Percentiles rank a stretch among this genome's conserved stretches.
Evolutionary conservation across 2,888 invertebrate species (phyloP).

Genomic region (Trissonchulus latispiculum): DNA sequence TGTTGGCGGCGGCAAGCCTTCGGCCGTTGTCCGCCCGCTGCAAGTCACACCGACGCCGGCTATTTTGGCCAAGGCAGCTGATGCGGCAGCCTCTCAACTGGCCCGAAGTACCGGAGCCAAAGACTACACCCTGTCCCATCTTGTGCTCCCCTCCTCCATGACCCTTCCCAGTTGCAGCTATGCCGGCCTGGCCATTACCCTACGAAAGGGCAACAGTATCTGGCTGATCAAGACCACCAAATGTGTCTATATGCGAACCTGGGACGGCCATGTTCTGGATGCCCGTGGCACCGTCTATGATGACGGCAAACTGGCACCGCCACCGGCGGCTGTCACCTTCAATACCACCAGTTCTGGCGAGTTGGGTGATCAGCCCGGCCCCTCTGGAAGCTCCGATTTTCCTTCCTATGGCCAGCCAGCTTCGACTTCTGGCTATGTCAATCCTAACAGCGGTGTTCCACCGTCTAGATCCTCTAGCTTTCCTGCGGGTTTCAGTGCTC

Average conservation of each 20-base stretch:
- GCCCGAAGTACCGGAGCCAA: neutral
- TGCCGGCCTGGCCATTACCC: neutral
- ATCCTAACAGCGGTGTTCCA: too few relatives aligned
- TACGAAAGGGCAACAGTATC: neutral
- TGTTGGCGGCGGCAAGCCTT: neutral
- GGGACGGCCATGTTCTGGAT: constrained; percentile 16
- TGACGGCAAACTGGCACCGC: neutral
- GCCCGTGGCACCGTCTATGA: constrained; percentile 15
- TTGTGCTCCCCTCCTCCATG: neutral
- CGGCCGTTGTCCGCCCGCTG: neutral
- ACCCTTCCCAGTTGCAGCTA: constrained; percentile 1
- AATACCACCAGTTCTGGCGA: neutral
- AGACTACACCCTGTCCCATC: neutral
- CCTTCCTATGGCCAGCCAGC: too few relatives aligned
- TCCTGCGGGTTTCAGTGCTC: too few relatives aligned
- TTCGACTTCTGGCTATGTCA: too few relatives aligned
- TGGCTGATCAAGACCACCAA: neutral
- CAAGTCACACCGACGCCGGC: neutral
- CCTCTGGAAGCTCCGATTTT: too few relatives aligned
- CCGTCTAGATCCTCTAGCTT: too few relatives aligned
- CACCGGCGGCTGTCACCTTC: neutral
- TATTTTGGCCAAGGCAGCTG: neutral
- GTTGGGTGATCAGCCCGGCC: neutral
- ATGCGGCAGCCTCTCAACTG: neutral
- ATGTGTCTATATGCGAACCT: constrained; percentile 6